phyloP scores from a whole-genome alignment of 2,888 invertebrate species.

The Dysmachus trigonus region DNA sequence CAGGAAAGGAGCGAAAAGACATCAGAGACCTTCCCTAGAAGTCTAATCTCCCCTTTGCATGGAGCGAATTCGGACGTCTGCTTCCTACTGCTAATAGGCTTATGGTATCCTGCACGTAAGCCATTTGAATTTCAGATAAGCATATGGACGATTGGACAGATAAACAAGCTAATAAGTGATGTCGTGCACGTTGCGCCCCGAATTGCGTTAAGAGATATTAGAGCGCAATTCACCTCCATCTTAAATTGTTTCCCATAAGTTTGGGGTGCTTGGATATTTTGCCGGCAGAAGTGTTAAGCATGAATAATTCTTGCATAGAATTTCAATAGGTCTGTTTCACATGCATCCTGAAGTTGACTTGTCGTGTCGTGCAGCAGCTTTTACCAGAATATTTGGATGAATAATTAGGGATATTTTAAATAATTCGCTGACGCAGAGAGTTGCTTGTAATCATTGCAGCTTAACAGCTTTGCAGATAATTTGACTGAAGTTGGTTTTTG shows the following conservation, averaged over 20 bases:
- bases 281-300: neutral
- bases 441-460: neutral
- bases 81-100: neutral
- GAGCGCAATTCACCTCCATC: neutral
- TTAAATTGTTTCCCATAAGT: neutral
- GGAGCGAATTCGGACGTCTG: neutral
- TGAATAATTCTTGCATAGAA: neutral
- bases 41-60: neutral
- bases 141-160: slow-evolving; percentile 1
- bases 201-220: neutral
- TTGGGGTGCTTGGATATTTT: neutral
- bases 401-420: neutral
- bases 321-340: neutral
- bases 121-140: slow-evolving; percentile 5
- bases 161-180: slow-evolving; percentile 16
- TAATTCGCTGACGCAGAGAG: neutral
- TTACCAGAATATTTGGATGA: neutral
- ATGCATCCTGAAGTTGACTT: neutral
- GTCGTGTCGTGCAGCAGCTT: neutral
- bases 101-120: slow-evolving; percentile 7
- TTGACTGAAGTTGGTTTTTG: neutral
- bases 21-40: neutral
- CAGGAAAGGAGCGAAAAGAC: neutral
- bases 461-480: neutral
- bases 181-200: neutral